Evolutionary conservation across 1,140 invertebrate species (phyloP).

Genomic region (Oscheius sp.): DNA sequence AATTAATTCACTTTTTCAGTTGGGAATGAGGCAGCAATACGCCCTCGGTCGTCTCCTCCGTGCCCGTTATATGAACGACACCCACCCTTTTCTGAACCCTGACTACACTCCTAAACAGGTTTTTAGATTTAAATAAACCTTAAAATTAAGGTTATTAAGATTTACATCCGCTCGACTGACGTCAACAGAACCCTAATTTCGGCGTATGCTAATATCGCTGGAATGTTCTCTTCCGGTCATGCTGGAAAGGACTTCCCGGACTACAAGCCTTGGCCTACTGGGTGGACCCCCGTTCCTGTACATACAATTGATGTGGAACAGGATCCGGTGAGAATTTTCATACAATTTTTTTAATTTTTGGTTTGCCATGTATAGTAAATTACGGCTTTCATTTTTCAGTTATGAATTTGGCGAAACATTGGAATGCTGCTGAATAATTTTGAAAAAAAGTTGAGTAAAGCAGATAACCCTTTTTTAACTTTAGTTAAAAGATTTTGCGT

Average conservation of each 20-base stretch:
- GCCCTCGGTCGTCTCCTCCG: constrained; percentile 36
- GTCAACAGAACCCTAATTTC: constrained; percentile 38
- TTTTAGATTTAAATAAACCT: not conserved
- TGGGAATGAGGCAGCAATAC: constrained; percentile 50
- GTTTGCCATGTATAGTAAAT: not conserved
- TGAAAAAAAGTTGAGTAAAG: too few relatives aligned
- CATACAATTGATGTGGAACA: constrained; percentile 37
- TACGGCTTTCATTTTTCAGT: too few relatives aligned
- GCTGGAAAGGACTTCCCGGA: constrained; percentile 35
- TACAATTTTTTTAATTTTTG: not conserved
- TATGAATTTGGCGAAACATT: too few relatives aligned
- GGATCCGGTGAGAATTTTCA: constrained; percentile 13
- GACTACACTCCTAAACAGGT: constrained; percentile 41
- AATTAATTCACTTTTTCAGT: too few relatives aligned
- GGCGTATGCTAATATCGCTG: constrained; percentile 37
- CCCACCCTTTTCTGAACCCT: constrained; percentile 18
- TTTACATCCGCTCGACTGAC: constrained; percentile 40
- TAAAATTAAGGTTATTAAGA: constrained; percentile 7
- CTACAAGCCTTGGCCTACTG: constrained; percentile 28
- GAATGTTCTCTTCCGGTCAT: constrained; percentile 40
- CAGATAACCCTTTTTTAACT: too few relatives aligned
- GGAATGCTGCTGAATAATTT: too few relatives aligned
- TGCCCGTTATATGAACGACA: constrained; percentile 39
- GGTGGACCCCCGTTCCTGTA: constrained; percentile 43
- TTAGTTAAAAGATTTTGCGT: too few relatives aligned